Conservation (phyloP, 64 coral and sea anemone genomes). For the Actinia equina region DNA sequence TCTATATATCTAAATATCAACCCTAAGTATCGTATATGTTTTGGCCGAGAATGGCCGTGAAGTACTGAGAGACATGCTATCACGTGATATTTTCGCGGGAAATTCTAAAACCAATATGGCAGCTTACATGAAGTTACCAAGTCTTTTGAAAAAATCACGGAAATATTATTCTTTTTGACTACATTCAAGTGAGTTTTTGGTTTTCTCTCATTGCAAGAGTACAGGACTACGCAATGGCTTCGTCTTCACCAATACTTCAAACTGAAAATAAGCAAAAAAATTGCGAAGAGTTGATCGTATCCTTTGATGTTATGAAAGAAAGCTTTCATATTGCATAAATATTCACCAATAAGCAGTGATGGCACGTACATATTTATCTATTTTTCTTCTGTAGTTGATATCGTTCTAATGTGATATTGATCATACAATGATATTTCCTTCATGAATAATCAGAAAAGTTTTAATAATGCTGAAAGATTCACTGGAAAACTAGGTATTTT, state of each 20-base stretch:
- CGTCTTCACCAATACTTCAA: constrained; percentile 5
- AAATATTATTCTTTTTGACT: neutral
- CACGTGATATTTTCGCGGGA: constrained; percentile 19
- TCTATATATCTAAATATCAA: neutral
- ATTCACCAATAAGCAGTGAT: too few species aligned
- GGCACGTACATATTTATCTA: too few species aligned
- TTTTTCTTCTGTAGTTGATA: too few species aligned
- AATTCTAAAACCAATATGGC: constrained; percentile 24
- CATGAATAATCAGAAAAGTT: neutral
- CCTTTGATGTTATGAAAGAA: neutral
- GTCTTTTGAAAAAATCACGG: neutral
- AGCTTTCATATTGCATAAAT: too few species aligned
- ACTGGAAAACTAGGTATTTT: constrained; percentile 11
- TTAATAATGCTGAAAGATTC: neutral
- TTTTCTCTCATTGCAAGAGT: neutral
- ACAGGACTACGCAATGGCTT: neutral
- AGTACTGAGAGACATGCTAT: neutral
- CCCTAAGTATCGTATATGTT: neutral
- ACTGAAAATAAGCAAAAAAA: neutral
- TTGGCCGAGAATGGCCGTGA: neutral
- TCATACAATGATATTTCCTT: neutral
- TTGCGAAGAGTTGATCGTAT: constrained; percentile 16
- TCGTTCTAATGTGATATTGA: too few species aligned
- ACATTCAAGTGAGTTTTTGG: neutral
- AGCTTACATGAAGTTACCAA: neutral